Percentiles rank a stretch among this genome's conserved stretches.
phyloP scores from a whole-genome alignment of 2,113 vertebrate species.

The Nothoprocta perdicaria region DNA sequence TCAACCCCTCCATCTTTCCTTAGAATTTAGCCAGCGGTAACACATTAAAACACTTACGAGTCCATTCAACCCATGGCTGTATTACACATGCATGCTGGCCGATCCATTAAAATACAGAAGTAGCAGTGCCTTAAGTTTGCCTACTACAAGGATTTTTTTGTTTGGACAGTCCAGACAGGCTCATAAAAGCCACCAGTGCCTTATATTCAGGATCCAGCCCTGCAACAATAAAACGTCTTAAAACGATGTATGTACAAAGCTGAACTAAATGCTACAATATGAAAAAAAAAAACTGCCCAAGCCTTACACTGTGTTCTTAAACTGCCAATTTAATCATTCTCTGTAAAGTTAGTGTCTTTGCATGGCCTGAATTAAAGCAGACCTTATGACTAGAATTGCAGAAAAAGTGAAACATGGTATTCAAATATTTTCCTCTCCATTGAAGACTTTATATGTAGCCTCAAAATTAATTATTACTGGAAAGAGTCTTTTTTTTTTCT shows the following conservation, averaged over 20 bases:
- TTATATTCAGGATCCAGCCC: conserved; percentile 4
- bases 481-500: neutral
- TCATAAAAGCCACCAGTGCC: conserved; percentile 1
- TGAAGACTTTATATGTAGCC: neutral
- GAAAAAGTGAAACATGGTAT: neutral
- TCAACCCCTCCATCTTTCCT: neutral
- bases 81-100: neutral
- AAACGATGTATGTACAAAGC: neutral
- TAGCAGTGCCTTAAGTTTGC: conserved; percentile 10
- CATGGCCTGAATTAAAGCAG: neutral
- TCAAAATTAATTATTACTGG: neutral
- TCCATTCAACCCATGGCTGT: neutral
- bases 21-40: conserved; percentile 1
- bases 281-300: conserved; percentile 35
- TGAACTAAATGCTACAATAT: conserved; percentile 24
- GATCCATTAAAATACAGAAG: conserved; percentile 32
- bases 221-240: neutral
- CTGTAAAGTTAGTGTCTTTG: conserved; percentile 20
- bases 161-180: conserved; percentile 33
- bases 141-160: conserved; percentile 50
- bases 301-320: conserved; percentile 14
- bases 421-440: neutral
- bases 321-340: conserved; percentile 38
- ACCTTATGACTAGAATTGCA: conserved; percentile 16
- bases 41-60: conserved; percentile 1